These are phyloP conservation scores for Glyphotaelius pellucidus DNA, from an alignment of 2,888 invertebrate genomes.

Conservation along the genomic window DNA sequence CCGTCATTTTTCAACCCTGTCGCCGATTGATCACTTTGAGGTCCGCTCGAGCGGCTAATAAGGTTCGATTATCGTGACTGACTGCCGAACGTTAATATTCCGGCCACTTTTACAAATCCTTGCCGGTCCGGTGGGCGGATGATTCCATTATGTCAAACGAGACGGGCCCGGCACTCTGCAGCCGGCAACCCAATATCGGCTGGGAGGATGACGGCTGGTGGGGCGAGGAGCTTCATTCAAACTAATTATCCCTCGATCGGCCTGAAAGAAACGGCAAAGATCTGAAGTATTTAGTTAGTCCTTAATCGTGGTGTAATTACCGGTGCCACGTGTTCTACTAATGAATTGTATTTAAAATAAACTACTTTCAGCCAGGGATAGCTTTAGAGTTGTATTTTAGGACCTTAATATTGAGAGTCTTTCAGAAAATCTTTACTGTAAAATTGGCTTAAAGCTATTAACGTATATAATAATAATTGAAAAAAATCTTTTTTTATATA, in stretches of 20 bases:
- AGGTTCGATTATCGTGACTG: constrained; percentile 55
- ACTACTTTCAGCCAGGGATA: neutral
- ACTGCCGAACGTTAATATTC: constrained; percentile 38
- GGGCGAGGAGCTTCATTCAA: neutral
- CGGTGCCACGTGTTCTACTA: neutral
- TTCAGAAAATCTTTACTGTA: too few relatives aligned
- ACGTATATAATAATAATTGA: too few relatives aligned
- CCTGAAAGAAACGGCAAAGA: constrained; percentile 8
- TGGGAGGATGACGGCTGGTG: neutral
- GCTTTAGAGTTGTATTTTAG: neutral
- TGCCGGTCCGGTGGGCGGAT: constrained; percentile 31
- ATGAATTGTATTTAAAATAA: neutral
- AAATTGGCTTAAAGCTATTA: too few relatives aligned
- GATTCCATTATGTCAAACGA: constrained; percentile 48
- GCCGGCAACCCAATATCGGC: neutral
- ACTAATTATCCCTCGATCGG: constrained; percentile 30
- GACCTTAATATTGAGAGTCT: neutral
- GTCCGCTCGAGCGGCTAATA: constrained; percentile 59
- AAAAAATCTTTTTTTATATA: too few relatives aligned
- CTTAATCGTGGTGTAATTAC: neutral
- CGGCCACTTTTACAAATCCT: constrained; percentile 49
- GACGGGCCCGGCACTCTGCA: neutral
- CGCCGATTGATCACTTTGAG: constrained; percentile 56
- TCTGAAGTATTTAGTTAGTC: neutral
- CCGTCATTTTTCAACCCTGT: constrained; percentile 36